Percentiles rank a stretch among this genome's conserved stretches.
These are phyloP conservation scores for Sarcophaga variegata DNA, from an alignment of 2,888 invertebrate genomes.

Conservation along the genomic window DNA sequence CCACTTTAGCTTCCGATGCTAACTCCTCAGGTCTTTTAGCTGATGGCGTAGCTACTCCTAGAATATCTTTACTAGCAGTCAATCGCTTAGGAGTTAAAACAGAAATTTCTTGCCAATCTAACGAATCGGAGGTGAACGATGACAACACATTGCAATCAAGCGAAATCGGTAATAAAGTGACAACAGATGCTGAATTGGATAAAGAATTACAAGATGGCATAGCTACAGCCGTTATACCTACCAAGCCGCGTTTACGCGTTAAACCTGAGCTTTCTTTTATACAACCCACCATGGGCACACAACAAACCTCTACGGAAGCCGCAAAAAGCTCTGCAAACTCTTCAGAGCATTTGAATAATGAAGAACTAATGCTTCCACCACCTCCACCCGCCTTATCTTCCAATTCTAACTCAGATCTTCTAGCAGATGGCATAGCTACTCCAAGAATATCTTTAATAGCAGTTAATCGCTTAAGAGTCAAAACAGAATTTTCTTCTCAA, in stretches of 20 bases:
- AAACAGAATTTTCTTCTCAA: slow-evolving; percentile 29
- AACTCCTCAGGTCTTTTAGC: background rate
- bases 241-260: slow-evolving; percentile 37
- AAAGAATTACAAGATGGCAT: slow-evolving; percentile 39
- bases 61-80: slow-evolving; percentile 33
- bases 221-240: slow-evolving; percentile 22
- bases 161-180: background rate
- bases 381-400: slow-evolving; percentile 13
- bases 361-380: slow-evolving; percentile 3
- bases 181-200: slow-evolving; percentile 4
- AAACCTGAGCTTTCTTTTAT: slow-evolving; percentile 37
- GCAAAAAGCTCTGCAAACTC: background rate
- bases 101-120: slow-evolving; percentile 6
- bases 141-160: background rate
- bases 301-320: background rate
- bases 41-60: slow-evolving; percentile 52
- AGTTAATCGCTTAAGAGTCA: slow-evolving; percentile 51
- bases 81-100: slow-evolving; percentile 57
- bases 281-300: background rate
- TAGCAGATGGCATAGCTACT: slow-evolving; percentile 53
- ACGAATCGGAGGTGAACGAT: background rate
- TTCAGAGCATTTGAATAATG: background rate
- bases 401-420: background rate
- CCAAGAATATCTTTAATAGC: slow-evolving; percentile 42
- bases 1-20: background rate